phyloP scores from a whole-genome alignment of 2,888 invertebrate genomes.

The Lymantria monacha region DNA sequence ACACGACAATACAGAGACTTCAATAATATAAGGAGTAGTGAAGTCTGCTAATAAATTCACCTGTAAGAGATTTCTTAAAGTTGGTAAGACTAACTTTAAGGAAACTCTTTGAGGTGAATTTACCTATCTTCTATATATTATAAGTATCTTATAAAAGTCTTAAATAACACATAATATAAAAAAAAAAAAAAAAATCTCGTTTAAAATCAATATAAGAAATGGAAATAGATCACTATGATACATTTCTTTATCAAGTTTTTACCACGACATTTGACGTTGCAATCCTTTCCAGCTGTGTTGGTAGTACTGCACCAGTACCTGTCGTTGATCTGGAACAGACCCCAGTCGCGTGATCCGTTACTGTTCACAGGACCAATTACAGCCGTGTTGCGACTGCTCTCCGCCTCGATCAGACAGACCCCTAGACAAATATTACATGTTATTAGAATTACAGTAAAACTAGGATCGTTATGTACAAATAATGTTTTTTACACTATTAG shows the following conservation, averaged over 20 bases:
- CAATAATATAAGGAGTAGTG: no score
- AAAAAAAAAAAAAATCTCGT: neutral
- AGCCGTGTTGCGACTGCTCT: constrained; percentile 70
- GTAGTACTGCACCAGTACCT: constrained; percentile 67
- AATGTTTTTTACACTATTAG: no score
- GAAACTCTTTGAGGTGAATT: no score
- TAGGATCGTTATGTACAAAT: no score
- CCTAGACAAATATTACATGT: constrained; percentile 41
- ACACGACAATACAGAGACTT: no score
- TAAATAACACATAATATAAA: no score
- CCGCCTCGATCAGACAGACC: constrained; percentile 77
- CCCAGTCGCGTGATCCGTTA: constrained; percentile 77
- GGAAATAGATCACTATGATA: neutral
- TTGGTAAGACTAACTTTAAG: no score
- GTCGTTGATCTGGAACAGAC: constrained; percentile 75
- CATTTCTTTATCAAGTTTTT: neutral
- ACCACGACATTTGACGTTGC: constrained; percentile 55
- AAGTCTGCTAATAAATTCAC: no score
- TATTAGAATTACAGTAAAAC: no score
- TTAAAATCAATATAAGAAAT: neutral
- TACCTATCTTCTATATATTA: no score
- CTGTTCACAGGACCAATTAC: constrained; percentile 61
- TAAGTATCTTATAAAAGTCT: no score
- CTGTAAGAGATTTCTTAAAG: no score
- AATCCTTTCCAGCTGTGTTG: constrained; percentile 58